Evolutionary conservation across 2,888 invertebrate genomes (phyloP).

Genomic region (Gandaritis pyraliata): DNA sequence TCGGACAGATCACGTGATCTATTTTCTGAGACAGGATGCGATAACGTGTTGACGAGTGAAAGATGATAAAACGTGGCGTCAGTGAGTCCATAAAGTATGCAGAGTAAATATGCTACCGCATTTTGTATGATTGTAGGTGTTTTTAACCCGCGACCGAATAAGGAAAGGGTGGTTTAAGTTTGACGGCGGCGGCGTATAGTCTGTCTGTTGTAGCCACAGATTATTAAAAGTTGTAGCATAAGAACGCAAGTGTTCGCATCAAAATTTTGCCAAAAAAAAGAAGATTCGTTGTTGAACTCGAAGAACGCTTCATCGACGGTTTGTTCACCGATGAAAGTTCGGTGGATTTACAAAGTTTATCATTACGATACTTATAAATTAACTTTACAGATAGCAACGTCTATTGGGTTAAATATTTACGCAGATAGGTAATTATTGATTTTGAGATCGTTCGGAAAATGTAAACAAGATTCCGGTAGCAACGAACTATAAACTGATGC

Average conservation of each 20-base stretch:
- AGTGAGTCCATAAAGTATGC: background rate
- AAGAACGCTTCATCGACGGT: too few relatives aligned
- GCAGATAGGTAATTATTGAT: slow-evolving; percentile 38
- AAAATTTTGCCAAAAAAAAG: too few relatives aligned
- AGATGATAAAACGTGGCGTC: slow-evolving; percentile 30
- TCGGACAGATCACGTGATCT: slow-evolving; percentile 57
- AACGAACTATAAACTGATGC: slow-evolving; percentile 11
- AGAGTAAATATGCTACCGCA: background rate
- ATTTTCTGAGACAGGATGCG: slow-evolving; percentile 59
- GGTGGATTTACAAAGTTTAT: too few relatives aligned
- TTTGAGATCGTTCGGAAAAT: slow-evolving; percentile 34
- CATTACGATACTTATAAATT: background rate
- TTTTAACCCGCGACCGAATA: too few relatives aligned
- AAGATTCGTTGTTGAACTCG: too few relatives aligned
- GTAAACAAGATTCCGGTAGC: slow-evolving; percentile 42
- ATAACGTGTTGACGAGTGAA: slow-evolving; percentile 44
- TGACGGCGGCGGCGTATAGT: too few relatives aligned
- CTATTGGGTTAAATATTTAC: slow-evolving; percentile 25
- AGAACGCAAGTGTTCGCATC: too few relatives aligned
- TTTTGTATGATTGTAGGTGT: background rate
- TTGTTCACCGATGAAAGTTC: too few relatives aligned
- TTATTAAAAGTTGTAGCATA: too few relatives aligned
- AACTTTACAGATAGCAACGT: slow-evolving; percentile 10
- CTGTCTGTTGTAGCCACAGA: too few relatives aligned
- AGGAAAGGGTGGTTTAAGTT: too few relatives aligned